Percentiles rank a stretch among this genome's conserved stretches.
These are phyloP conservation scores for Papilio glaucus DNA, from an alignment of 1,140 invertebrate species.

Conservation along the genomic window DNA sequence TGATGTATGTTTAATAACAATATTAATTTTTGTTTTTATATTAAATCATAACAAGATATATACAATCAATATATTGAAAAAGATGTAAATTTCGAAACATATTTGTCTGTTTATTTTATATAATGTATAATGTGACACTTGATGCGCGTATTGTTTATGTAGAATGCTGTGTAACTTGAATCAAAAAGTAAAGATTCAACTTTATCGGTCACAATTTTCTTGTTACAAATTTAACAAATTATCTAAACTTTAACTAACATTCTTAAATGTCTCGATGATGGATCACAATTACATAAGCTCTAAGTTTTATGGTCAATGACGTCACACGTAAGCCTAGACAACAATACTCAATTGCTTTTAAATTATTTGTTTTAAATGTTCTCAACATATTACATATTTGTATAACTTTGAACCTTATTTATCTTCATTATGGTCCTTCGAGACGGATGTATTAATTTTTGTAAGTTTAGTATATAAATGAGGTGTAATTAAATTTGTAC, in stretches of 20 bases:
- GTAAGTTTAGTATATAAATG: neutral
- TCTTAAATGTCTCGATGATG: neutral
- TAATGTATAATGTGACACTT: too few relatives aligned
- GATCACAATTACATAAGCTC: neutral
- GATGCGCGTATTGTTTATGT: too few relatives aligned
- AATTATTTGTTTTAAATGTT: neutral
- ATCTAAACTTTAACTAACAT: neutral
- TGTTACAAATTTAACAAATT: neutral
- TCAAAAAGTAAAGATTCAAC: neutral
- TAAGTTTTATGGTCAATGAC: neutral
- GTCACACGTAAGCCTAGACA: neutral
- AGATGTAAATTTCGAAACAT: too few relatives aligned
- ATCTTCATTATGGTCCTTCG: neutral
- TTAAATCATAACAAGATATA: too few relatives aligned
- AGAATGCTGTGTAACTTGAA: too few relatives aligned
- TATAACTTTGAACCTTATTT: too few relatives aligned
- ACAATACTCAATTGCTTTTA: conserved; percentile 5
- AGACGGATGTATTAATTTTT: neutral
- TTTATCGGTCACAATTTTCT: neutral
- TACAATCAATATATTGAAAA: too few relatives aligned
- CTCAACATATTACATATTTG: neutral
- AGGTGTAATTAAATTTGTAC: neutral
- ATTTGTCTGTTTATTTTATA: too few relatives aligned
- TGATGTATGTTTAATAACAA: neutral
- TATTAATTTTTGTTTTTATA: neutral